Evolutionary conservation across 2,888 invertebrate genomes (phyloP).

Genomic region (Scaptomyza flava): DNA sequence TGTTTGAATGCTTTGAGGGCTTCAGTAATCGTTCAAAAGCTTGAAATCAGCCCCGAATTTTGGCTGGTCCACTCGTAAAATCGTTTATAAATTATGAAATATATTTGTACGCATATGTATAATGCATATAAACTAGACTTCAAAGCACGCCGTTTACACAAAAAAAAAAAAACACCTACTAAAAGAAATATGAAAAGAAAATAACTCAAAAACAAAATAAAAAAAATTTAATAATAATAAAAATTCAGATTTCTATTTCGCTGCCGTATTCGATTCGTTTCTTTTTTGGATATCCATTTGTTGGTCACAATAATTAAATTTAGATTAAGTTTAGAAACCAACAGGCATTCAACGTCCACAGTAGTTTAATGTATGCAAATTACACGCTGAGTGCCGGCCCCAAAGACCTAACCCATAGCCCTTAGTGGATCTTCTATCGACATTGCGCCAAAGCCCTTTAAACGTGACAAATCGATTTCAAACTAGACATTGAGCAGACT

Average conservation of each 20-base stretch:
- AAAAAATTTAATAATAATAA: conserved; percentile 28
- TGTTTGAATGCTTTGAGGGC: conserved; percentile 53
- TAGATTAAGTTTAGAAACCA: conserved; percentile 73
- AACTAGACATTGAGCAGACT: conserved; percentile 66
- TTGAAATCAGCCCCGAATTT: conserved; percentile 58
- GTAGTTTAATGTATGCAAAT: conserved; percentile 79
- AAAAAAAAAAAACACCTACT: conserved; percentile 11
- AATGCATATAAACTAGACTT: conserved; percentile 69
- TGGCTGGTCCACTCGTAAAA: conserved; percentile 53
- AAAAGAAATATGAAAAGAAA: conserved; percentile 72
- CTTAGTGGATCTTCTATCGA: conserved; percentile 58
- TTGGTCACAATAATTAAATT: conserved; percentile 79
- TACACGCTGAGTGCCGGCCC: conserved; percentile 58
- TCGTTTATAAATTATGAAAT: conserved; percentile 79
- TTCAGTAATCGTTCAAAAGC: conserved; percentile 71
- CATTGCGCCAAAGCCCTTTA: conserved; percentile 75
- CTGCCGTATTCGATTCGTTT: conserved; percentile 38
- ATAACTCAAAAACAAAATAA: conserved; percentile 23
- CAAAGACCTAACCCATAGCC: conserved; percentile 18
- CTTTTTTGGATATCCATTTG: conserved; percentile 57
- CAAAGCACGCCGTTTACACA: conserved; percentile 69
- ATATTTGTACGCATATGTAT: conserved; percentile 64
- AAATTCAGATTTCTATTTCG: conserved; percentile 62
- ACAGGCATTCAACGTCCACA: conserved; percentile 57
- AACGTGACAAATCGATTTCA: conserved; percentile 74